Conservation (phyloP, 92 coral and sea anemone species). For the Desmophyllum pertusum region DNA sequence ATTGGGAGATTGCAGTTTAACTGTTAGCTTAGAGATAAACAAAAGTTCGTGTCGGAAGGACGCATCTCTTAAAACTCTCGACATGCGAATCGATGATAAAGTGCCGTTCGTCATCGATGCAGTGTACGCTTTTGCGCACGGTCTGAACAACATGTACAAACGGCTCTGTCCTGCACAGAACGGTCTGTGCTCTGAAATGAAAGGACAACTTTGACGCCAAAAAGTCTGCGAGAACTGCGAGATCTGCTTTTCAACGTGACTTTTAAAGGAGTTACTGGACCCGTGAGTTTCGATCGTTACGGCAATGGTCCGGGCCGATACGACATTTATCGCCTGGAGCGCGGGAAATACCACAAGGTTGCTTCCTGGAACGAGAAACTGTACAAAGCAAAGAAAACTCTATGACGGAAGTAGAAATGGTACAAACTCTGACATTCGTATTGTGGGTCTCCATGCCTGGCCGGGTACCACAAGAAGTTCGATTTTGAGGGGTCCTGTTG, state of each 20-base stretch:
- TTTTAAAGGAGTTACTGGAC: conserved; percentile 72
- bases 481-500: conserved; percentile 77
- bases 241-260: conserved; percentile 58
- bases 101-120: conserved; percentile 96
- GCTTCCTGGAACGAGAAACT: conserved; percentile 77
- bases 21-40: conserved; percentile 59
- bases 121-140: conserved; percentile 88
- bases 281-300: conserved; percentile 70
- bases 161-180: conserved; percentile 66
- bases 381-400: conserved; percentile 36
- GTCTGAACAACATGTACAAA: conserved; percentile 69
- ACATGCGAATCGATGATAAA: conserved; percentile 75
- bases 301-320: conserved; percentile 88
- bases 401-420: conserved; percentile 4
- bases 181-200: conserved; percentile 74
- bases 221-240: conserved; percentile 52
- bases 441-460: conserved; percentile 72
- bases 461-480: conserved; percentile 57
- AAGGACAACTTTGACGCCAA: conserved; percentile 49
- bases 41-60: conserved; percentile 43
- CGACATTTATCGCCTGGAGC: conserved; percentile 74
- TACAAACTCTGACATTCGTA: conserved; percentile 44
- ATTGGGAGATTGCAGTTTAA: conserved; percentile 75
- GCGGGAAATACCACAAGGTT: conserved; percentile 46
- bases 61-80: conserved; percentile 16